Base-by-base conservation (phyloP, 2,113 vertebrate species). In the Bubo bubo region DNA sequence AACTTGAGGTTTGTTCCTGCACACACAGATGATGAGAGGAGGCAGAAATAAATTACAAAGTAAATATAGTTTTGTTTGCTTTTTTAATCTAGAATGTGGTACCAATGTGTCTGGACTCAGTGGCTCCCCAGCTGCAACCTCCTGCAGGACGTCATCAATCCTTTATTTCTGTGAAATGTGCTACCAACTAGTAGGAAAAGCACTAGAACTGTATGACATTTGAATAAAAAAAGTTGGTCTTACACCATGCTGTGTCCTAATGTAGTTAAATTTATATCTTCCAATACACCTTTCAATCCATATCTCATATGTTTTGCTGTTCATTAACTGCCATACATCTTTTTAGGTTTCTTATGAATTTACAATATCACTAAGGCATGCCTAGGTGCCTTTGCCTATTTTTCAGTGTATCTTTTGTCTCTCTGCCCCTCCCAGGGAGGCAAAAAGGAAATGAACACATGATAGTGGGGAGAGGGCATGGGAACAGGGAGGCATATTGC, bases 21-120 rank as follows among this genome's bases (percentile, higher is more conserved):
- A 81, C 82, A 76, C 47, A 20, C 22, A 68, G 79, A 95, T 80
- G 39, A 74, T 30, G 58, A 76, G 37, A 50, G 43, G 75, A 95
- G 35, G 92, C 37, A 90, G 73, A 93, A 90, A 86, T 93, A 96
- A 97, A 95, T 88, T 93, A 82, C 59, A 82, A 90, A 85, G 87
- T 52, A 93, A 96, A 75, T 95, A 93, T 58, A 66, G 88, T 93
- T 95, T 96, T 95, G 91, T 96, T 97, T 93, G 82, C 75, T 95
- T 94, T 98, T 95, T 96, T 96, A 94, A 94, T 97, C 90, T 92
- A 73, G 79, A 91, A 70, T 35, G 62, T 68, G 62, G 53, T 95
- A 92, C 88, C 70, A 45, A 37, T 30, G 52, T 95, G 85, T 67
- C 94, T 96, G 94, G 95, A 87, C 70, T 77, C 77, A 92, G 88